These are phyloP conservation scores for Morpho deidamia DNA, from an alignment of 2,888 invertebrate species.

Conservation along the genomic window DNA sequence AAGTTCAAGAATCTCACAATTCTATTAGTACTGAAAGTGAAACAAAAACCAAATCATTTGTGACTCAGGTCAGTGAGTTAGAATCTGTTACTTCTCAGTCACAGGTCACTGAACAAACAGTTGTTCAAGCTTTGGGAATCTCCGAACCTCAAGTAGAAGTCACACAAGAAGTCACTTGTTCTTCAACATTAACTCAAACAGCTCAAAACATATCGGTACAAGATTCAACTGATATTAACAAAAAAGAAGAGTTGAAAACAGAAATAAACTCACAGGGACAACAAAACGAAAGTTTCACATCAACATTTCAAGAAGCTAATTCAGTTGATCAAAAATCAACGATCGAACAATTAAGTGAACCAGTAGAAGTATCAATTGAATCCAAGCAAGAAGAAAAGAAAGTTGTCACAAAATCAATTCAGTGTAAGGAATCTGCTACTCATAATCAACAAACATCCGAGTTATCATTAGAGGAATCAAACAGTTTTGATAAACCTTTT, in stretches of 20 bases:
- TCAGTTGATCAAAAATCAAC: conserved; percentile 22
- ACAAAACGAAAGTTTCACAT: conserved; percentile 21
- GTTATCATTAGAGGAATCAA: conserved; percentile 13
- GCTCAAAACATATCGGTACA: conserved; percentile 1
- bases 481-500: conserved; percentile 9
- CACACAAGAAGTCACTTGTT: conserved; percentile 10
- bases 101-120: conserved; percentile 36
- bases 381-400: conserved; percentile 1
- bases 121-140: conserved; percentile 18
- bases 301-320: conserved; percentile 6
- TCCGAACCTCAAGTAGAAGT: conserved; percentile 22
- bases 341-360: conserved; percentile 18
- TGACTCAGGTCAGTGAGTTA: conserved; percentile 41
- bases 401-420: not conserved
- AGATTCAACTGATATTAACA: not conserved
- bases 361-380: conserved; percentile 15
- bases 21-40: conserved; percentile 40
- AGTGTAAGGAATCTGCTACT: conserved; percentile 17
- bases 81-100: conserved; percentile 41
- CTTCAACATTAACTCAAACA: conserved; percentile 13
- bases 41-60: conserved; percentile 52
- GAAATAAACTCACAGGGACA: conserved; percentile 2
- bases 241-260: not conserved
- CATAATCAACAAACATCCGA: conserved; percentile 23
- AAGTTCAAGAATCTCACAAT: conserved; percentile 42